Evolutionary conservation across 2,888 invertebrate species (phyloP).

Genomic region (Melanargia galathea): DNA sequence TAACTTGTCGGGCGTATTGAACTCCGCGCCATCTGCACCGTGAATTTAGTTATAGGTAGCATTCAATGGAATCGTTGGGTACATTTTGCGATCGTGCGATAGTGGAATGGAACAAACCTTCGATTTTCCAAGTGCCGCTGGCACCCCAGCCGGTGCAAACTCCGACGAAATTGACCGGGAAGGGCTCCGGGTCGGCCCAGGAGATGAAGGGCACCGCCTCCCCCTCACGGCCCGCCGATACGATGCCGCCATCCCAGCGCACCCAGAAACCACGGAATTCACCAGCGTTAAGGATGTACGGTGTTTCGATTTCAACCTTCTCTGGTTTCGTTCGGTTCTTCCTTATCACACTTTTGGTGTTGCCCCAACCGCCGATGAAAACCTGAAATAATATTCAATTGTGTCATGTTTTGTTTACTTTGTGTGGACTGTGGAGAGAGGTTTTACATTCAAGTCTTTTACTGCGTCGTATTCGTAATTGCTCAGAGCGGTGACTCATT

Average conservation of each 20-base stretch:
- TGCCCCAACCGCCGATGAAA: conserved; percentile 94
- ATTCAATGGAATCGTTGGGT: conserved; percentile 70
- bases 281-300: conserved; percentile 86
- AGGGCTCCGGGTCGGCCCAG: conserved; percentile 87
- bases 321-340: conserved; percentile 90
- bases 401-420: background rate
- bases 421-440: background rate
- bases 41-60: conserved; percentile 52
- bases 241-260: conserved; percentile 86
- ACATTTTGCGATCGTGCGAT: conserved; percentile 67
- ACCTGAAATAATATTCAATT: conserved; percentile 68
- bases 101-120: conserved; percentile 78
- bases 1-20: conserved; percentile 82
- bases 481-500: no score
- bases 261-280: conserved; percentile 94
- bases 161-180: conserved; percentile 88
- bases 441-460: background rate
- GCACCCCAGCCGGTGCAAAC: conserved; percentile 95
- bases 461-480: no score
- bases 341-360: conserved; percentile 91
- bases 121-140: conserved; percentile 90
- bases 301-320: conserved; percentile 86
- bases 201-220: conserved; percentile 87
- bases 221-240: conserved; percentile 88
- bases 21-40: conserved; percentile 78